phyloP scores from a whole-genome alignment of 2,888 invertebrate species.

The Timema cristinae region DNA sequence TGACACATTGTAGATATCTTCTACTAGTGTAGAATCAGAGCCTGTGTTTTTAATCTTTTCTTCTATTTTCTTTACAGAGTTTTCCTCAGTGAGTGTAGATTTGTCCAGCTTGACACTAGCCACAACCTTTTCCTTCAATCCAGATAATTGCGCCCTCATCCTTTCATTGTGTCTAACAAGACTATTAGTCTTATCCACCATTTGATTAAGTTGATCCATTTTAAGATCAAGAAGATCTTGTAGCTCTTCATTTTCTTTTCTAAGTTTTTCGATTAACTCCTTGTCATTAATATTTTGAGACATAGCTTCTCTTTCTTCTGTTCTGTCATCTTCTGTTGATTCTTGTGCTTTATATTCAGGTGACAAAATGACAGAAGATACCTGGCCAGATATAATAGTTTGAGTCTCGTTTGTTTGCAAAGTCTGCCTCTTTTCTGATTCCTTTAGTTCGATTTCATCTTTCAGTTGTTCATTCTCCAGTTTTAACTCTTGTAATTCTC shows the following conservation, averaged over 20 bases:
- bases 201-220: slow-evolving; percentile 6
- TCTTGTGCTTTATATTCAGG: too few relatives aligned
- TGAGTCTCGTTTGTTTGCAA: too few relatives aligned
- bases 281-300: background rate
- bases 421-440: too few relatives aligned
- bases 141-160: slow-evolving; percentile 1
- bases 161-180: slow-evolving; percentile 16
- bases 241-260: slow-evolving; percentile 11
- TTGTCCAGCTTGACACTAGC: background rate
- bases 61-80: background rate
- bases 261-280: slow-evolving; percentile 16
- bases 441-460: background rate
- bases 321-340: too few relatives aligned
- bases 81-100: background rate
- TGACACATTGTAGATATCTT: too few relatives aligned
- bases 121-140: background rate
- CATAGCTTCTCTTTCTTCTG: too few relatives aligned
- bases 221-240: slow-evolving; percentile 9
- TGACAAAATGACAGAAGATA: too few relatives aligned
- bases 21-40: too few relatives aligned
- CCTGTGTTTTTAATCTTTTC: too few relatives aligned
- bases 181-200: slow-evolving; percentile 14
- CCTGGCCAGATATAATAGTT: too few relatives aligned
- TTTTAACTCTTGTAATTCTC: background rate
- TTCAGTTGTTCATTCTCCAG: background rate